These are phyloP conservation scores for Beris chalybata DNA, from an alignment of 2,888 invertebrate genomes.

Conservation along the genomic window DNA sequence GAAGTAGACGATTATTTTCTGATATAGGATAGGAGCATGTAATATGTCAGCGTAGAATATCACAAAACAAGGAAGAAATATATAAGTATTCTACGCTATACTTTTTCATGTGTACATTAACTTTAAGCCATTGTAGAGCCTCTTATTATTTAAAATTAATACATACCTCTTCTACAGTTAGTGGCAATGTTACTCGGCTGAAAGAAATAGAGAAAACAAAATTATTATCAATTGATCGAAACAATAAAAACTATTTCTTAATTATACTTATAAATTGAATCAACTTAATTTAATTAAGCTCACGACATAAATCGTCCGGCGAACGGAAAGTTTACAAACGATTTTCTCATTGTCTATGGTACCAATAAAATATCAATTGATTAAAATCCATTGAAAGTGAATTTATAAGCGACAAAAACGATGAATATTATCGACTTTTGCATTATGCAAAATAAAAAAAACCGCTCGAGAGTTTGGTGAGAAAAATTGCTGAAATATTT, in stretches of 20 bases:
- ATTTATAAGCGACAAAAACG: not conserved
- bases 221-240: slow-evolving; percentile 2
- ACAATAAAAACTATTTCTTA: not conserved
- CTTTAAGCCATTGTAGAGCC: not conserved
- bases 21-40: no score
- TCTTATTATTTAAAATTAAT: slow-evolving; percentile 33
- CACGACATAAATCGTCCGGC: not conserved
- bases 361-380: slow-evolving; percentile 10
- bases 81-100: not conserved
- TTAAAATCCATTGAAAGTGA: slow-evolving; percentile 17
- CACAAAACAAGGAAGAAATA: no score
- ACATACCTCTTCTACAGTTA: slow-evolving; percentile 96
- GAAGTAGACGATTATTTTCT: no score
- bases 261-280: not conserved
- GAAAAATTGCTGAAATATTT: no score
- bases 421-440: not conserved
- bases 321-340: not conserved
- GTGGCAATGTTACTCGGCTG: slow-evolving; percentile 94
- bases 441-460: not conserved
- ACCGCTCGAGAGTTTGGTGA: no score
- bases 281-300: not conserved
- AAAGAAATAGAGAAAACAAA: slow-evolving; percentile 56
- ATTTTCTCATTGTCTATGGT: slow-evolving; percentile 4
- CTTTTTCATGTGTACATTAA: not conserved
- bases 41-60: no score